phyloP scores from a whole-genome alignment of 2,888 invertebrate genomes.

The Sphaeridia pumilis region DNA sequence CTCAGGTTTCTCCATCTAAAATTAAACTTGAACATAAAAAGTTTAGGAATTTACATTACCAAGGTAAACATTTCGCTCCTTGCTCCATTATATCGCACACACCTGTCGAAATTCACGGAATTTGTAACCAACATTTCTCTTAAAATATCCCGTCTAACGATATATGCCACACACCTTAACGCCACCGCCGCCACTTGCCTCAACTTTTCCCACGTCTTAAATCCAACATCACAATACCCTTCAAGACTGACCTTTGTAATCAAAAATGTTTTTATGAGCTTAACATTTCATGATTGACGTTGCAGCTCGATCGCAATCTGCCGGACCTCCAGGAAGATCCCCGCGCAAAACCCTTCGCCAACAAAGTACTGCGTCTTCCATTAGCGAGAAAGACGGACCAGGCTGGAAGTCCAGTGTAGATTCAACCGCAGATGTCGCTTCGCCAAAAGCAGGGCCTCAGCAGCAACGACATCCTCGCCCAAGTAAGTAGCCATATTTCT shows the following conservation, averaged over 20 bases:
- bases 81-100: too few species aligned
- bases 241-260: too few species aligned
- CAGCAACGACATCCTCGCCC: conserved; percentile 52
- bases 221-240: too few species aligned
- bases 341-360: conserved; percentile 34
- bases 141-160: too few species aligned
- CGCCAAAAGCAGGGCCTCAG: conserved; percentile 30
- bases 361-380: conserved; percentile 29
- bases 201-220: too few species aligned
- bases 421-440: conserved; percentile 28
- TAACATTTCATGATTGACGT: too few species aligned
- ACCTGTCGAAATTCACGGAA: too few species aligned
- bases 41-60: not conserved
- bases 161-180: too few species aligned
- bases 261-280: too few species aligned
- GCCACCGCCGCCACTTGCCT: too few species aligned
- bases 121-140: too few species aligned
- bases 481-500: conserved; percentile 46
- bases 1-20: not conserved
- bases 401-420: conserved; percentile 36
- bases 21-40: not conserved
- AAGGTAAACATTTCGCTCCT: too few species aligned
- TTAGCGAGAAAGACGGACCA: conserved; percentile 38
- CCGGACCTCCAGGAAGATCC: conserved; percentile 47
- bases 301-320: conserved; percentile 55